Evolutionary conservation across 2,888 invertebrate genomes (phyloP).

Genomic region (Heliconius ismenius): DNA sequence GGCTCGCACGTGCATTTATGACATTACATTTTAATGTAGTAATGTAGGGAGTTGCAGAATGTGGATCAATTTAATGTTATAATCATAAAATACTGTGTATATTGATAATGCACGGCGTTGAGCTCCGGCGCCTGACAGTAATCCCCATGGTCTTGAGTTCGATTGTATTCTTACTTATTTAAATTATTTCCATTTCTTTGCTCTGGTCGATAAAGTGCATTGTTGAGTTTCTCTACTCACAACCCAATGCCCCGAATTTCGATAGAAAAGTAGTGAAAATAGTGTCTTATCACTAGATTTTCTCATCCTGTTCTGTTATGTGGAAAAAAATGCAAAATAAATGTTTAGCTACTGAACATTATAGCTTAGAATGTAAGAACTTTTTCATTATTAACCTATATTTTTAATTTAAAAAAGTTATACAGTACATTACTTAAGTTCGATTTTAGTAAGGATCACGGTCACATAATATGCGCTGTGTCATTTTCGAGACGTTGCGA

Average conservation of each 20-base stretch:
- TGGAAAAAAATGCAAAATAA: too few relatives aligned
- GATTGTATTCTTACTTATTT: neutral
- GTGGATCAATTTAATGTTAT: neutral
- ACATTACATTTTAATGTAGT: neutral
- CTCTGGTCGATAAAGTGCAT: neutral
- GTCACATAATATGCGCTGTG: too few relatives aligned
- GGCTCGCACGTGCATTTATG: slow-evolving; percentile 13
- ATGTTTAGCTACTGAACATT: too few relatives aligned
- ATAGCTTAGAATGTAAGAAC: too few relatives aligned
- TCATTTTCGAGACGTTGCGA: neutral
- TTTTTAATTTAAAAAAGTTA: too few relatives aligned
- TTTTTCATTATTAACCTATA: too few relatives aligned
- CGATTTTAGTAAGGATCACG: too few relatives aligned
- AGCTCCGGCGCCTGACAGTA: neutral
- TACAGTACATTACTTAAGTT: too few relatives aligned
- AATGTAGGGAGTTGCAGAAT: neutral
- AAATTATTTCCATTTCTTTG: neutral
- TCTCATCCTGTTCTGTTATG: neutral
- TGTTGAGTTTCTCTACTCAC: too few relatives aligned
- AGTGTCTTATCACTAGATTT: neutral
- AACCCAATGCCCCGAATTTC: neutral
- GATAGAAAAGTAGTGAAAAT: neutral
- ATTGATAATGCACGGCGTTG: neutral
- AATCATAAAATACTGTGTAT: neutral
- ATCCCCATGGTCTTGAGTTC: too few relatives aligned